Evolutionary conservation across 2,113 vertebrate species (phyloP).

Genomic region (Gobiocypris rarus): DNA sequence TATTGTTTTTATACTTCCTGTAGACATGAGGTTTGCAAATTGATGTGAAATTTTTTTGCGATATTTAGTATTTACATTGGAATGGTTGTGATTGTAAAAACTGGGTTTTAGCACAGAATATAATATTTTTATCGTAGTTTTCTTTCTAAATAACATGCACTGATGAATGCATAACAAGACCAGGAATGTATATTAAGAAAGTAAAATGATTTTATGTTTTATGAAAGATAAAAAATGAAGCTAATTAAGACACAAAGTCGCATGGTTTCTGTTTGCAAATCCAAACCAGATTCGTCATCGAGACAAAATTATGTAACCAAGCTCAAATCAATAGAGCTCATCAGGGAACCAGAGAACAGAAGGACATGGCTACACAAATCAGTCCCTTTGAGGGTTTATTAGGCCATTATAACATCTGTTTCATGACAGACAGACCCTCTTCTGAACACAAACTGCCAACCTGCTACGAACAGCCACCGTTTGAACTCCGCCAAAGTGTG

Average conservation of each 20-base stretch:
- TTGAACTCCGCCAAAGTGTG: background rate
- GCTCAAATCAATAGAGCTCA: background rate
- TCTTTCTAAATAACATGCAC: background rate
- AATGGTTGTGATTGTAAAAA: background rate
- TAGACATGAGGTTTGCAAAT: background rate
- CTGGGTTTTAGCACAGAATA: constrained; percentile 1
- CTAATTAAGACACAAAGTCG: background rate
- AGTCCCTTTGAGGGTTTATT: constrained; percentile 1
- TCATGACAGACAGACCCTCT: background rate
- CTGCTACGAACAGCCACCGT: background rate
- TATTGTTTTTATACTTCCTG: background rate
- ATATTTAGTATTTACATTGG: background rate
- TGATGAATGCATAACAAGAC: background rate
- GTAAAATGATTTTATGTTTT: background rate
- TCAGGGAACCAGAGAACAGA: background rate
- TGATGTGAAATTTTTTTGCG: background rate
- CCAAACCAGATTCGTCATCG: background rate
- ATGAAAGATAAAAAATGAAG: background rate
- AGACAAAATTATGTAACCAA: constrained; percentile 19
- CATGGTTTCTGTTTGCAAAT: background rate
- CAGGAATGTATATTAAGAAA: background rate
- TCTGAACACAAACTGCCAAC: background rate
- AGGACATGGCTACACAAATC: background rate
- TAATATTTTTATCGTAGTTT: background rate
- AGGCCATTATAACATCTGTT: constrained; percentile 14